Base-by-base conservation (phyloP, 2,888 invertebrate genomes). In the Meiosimyza platycephala region DNA sequence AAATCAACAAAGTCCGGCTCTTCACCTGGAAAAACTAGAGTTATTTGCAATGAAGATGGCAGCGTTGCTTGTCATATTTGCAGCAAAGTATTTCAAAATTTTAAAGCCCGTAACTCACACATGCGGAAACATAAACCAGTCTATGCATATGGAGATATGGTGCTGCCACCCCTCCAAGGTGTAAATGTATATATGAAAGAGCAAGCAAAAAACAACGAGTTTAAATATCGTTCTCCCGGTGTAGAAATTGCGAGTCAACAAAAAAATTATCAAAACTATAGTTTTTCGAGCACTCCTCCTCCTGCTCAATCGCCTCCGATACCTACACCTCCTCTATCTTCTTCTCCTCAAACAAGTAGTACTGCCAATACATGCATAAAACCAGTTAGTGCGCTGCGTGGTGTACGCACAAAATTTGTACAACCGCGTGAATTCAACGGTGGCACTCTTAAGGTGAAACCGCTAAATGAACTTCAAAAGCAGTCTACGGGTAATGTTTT, bases 41-140 rank as follows among this genome's bases (percentile, higher is more conserved):
- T 54, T 6, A 52, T 18, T 50, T 16, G 47, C 33, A 75, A 76
- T 54, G 71, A 68, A 59, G 77, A 76, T 64, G 76, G 77, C 59
- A 72, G 76, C n/a, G 79, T 80, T 12, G 74, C 78, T 1, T 83
- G 83, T 67, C 78, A 77, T 55, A 80, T 82, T 71, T 84, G 83
- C 54, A 64, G 74, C 12, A 79, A 79, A 72, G 76, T 76, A 6
- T 84, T 83, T 74, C 77, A 80, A 18, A 82, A 82, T 65, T 78
- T 80, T 48, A 79, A 80, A 48, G 81, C 82, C 9, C 79, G 81
- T n/a, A 84, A 84, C 72, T 82, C 83, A 4, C 83, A 84, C 62
- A 83, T 83, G 83, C 79, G 83, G 6, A 79, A 78, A 16, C 83
- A 83, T 63, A 82, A 83, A 54, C 77, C 78, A 6, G 66, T 74